These are phyloP conservation scores for Meghimatium bilineatum DNA, from an alignment of 2,888 invertebrate genomes.

Conservation along the genomic window DNA sequence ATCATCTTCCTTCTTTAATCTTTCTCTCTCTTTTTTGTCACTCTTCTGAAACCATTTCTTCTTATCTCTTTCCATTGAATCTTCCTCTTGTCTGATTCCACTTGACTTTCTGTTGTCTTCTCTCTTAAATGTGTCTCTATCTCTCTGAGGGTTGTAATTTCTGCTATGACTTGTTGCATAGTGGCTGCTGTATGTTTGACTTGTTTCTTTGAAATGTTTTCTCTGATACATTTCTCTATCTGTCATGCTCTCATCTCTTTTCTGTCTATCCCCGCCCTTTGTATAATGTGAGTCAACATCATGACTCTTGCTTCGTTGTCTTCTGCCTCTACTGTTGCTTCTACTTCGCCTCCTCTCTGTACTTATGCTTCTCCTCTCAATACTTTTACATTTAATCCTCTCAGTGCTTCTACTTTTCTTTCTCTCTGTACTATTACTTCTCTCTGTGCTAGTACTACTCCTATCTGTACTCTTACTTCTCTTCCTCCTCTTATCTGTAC, in stretches of 20 bases:
- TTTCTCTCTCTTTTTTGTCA: constrained; percentile 36
- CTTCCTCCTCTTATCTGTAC: neutral
- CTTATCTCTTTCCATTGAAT: neutral
- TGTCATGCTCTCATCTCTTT: neutral
- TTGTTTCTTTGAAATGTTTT: neutral
- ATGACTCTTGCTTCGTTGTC: neutral
- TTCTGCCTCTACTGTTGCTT: no score
- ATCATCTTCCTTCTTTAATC: constrained; percentile 25
- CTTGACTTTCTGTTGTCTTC: neutral
- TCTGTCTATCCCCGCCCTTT: neutral
- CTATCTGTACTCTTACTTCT: neutral
- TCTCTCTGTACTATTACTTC: no score
- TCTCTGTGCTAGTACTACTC: neutral
- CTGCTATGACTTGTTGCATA: neutral
- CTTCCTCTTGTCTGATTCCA: neutral
- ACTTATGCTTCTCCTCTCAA: no score
- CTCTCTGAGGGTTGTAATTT: neutral
- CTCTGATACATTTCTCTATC: neutral
- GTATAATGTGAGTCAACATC: neutral
- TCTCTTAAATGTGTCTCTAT: neutral
- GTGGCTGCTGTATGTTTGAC: neutral
- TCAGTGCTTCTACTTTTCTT: no score
- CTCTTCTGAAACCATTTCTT: constrained; percentile 4
- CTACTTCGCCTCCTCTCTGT: no score
- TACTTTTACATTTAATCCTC: no score